Conservation (phyloP, 2,113 vertebrate genomes). For the Gambusia affinis region DNA sequence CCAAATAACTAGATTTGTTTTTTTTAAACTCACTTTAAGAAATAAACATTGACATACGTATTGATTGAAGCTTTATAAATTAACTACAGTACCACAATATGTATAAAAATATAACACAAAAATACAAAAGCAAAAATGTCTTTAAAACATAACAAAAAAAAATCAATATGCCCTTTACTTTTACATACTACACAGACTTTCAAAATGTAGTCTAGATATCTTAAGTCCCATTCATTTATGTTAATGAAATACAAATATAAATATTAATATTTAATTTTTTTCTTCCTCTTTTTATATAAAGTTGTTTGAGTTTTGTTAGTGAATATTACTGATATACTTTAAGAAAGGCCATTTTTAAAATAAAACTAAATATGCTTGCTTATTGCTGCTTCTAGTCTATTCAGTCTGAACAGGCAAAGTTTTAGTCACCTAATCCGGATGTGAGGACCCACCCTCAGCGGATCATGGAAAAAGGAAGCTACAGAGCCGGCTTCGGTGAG, state of each 20-base stretch:
- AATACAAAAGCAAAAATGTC: no score
- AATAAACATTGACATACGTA: neutral
- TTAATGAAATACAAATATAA: neutral
- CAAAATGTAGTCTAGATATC: neutral
- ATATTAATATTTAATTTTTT: neutral
- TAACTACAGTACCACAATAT: neutral
- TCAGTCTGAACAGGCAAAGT: slow-evolving; percentile 62
- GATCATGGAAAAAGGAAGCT: slow-evolving; percentile 74
- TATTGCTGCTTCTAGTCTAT: neutral
- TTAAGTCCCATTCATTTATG: neutral
- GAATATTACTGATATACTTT: neutral
- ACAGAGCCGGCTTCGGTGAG: slow-evolving; percentile 80
- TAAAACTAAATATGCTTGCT: neutral
- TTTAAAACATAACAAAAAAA: no score
- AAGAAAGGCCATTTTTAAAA: neutral
- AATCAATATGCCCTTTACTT: neutral
- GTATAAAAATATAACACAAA: neutral
- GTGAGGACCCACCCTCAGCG: slow-evolving; percentile 56
- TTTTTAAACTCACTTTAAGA: no score
- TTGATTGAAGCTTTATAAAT: neutral
- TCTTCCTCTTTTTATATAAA: neutral
- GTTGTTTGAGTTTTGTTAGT: neutral
- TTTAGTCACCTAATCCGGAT: slow-evolving; percentile 11
- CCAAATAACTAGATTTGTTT: no score
- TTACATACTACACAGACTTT: neutral